Conservation (phyloP, 2,888 invertebrate species). For the Busseola fusca region DNA sequence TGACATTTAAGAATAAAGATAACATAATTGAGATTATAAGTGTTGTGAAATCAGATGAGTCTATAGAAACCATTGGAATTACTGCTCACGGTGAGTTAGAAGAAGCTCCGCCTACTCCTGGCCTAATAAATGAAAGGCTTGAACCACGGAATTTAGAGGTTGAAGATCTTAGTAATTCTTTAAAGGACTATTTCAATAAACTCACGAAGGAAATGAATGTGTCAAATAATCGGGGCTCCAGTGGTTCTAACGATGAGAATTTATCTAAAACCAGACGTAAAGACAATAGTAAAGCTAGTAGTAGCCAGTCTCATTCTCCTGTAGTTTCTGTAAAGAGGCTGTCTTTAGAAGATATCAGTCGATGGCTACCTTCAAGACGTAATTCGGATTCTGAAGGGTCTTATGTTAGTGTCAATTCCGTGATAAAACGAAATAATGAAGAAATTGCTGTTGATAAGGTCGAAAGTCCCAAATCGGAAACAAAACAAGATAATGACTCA, state of each 20-base stretch:
- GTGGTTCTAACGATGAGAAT: slow-evolving; percentile 29
- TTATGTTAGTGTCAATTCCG: slow-evolving; percentile 23
- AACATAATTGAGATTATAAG: slow-evolving; percentile 28
- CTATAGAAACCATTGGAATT: slow-evolving; percentile 76
- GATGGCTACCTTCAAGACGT: slow-evolving; percentile 65
- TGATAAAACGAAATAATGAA: slow-evolving; percentile 9
- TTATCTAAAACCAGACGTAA: slow-evolving; percentile 16
- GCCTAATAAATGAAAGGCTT: slow-evolving; percentile 63
- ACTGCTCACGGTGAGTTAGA: slow-evolving; percentile 76
- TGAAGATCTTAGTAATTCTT: slow-evolving; percentile 67
- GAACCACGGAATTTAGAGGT: slow-evolving; percentile 71
- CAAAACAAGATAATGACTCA: slow-evolving; percentile 10
- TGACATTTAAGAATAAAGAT: slow-evolving; percentile 6
- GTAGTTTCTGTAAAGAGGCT: slow-evolving; percentile 63
- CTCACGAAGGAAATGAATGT: slow-evolving; percentile 67
- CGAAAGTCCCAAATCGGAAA: slow-evolving; percentile 7
- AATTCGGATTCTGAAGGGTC: slow-evolving; percentile 53
- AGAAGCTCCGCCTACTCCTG: slow-evolving; percentile 73
- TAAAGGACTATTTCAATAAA: slow-evolving; percentile 70
- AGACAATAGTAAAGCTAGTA: slow-evolving; percentile 16
- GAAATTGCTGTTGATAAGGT: background rate
- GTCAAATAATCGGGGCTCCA: slow-evolving; percentile 24
- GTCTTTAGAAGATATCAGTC: slow-evolving; percentile 66
- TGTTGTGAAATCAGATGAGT: slow-evolving; percentile 64
- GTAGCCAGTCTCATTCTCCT: slow-evolving; percentile 56